Percentiles rank a stretch among this genome's conserved stretches.
Evolutionary conservation across 2,113 vertebrate genomes (phyloP).

Genomic region (Gymnarchus niloticus): DNA sequence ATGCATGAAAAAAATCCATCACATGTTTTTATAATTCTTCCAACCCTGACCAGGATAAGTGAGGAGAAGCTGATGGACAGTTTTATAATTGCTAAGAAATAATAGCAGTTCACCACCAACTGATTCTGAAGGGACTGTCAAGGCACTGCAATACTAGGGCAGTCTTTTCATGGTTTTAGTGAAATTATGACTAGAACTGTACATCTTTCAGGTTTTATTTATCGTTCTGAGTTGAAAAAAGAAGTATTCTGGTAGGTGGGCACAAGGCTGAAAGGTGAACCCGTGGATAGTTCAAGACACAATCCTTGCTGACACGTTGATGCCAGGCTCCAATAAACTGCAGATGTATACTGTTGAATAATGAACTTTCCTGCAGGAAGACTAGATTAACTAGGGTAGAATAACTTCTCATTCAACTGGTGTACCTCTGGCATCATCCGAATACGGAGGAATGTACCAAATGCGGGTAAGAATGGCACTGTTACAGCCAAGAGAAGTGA

Average conservation of each 20-base stretch:
- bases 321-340: neutral
- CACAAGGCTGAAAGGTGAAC: neutral
- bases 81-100: neutral
- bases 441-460: slow-evolving; percentile 32
- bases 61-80: too few relatives aligned
- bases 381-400: neutral
- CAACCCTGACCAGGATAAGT: too few relatives aligned
- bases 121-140: neutral
- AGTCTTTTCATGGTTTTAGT: neutral
- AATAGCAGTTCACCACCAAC: neutral
- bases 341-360: neutral
- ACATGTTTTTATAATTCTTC: too few relatives aligned
- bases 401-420: neutral
- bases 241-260: neutral
- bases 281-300: neutral
- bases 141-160: neutral
- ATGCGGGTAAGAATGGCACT: slow-evolving; percentile 1
- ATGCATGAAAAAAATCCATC: neutral
- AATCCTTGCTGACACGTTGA: neutral
- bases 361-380: neutral
- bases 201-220: neutral
- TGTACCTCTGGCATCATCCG: slow-evolving; percentile 19
- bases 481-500: neutral
- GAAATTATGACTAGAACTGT: neutral
- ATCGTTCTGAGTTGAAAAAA: neutral